Base-by-base conservation (phyloP, 1,140 invertebrate species). In the Aradophagus sp. region DNA sequence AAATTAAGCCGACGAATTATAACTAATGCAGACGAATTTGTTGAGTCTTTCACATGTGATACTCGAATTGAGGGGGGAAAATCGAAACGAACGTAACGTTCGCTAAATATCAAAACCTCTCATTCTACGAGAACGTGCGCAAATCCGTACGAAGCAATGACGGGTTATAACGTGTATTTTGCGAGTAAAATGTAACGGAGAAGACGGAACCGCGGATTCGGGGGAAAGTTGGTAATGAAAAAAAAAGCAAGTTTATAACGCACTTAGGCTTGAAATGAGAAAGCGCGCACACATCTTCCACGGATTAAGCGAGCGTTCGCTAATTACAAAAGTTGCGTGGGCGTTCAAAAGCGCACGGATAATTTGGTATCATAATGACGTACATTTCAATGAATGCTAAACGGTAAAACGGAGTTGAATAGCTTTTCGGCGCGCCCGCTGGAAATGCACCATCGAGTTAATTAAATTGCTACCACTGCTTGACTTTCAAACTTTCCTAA, bases 391-490 rank as follows among this genome's bases (percentile, higher is more conserved):
- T 59, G 63, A 68, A 68, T 68, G 65, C 42, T 68, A 68, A 68
- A 61, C 41, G 55, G 5, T 41, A 41, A 68, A 68, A 48, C 39
- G 35, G 23, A 61, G 39, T 61, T 55, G 65, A 68, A 68, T 61
- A 29, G 65, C 26, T 61, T 67, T 68, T 68, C 34, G 48, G 55
- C 31, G 47, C 39, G 27, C 23, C 20, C 15, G 39, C 55, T 39
- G 45, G 12, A 56, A 53, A 45, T 34, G 41, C 48, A 31, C 55
- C 48, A 61, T 61, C 31, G 55, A 68, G 65, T 68, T 68, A 68
- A 68, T 68, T 68, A 55, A 68, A 68, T 68, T 55, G 65, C 53
- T 68, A 61, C 65, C 63, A 59, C 16, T 67, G 63, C 53, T 68
- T 61, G 55, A 68, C 65, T 68, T 68, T 59, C 47, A 59, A 68